These are phyloP conservation scores for Myotis vivesi DNA, from an alignment of 2,797 vertebrate genomes.

Conservation along the genomic window DNA sequence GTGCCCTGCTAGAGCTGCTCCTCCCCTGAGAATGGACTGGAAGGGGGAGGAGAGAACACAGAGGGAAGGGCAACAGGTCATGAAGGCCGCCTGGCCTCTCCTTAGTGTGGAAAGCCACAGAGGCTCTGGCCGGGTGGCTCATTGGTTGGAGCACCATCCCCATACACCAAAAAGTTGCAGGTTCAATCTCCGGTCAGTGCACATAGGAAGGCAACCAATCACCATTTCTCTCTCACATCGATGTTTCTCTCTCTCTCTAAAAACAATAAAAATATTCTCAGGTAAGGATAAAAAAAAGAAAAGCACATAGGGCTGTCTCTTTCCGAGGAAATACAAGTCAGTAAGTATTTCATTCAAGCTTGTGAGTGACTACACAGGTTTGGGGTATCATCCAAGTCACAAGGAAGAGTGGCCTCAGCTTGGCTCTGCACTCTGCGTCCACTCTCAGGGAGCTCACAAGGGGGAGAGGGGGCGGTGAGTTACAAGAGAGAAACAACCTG, in stretches of 20 bases:
- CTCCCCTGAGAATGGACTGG: not conserved
- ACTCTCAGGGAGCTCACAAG: accelerated
- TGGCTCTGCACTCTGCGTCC: not conserved
- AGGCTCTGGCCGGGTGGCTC: not conserved
- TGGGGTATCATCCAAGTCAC: not conserved
- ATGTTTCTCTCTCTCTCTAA: not conserved
- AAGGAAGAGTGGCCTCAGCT: not conserved
- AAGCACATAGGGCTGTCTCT: not conserved
- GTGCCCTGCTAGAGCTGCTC: not conserved
- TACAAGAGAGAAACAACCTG: not conserved
- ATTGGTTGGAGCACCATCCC: not conserved
- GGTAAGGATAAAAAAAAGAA: too few relatives aligned
- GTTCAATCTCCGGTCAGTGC: not conserved
- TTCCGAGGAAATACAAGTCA: not conserved
- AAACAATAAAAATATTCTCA: not conserved
- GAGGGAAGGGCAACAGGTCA: not conserved
- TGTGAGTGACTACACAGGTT: not conserved
- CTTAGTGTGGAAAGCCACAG: not conserved
- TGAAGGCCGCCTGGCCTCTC: not conserved
- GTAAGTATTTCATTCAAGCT: not conserved
- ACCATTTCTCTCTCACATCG: not conserved
- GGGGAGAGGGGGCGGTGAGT: too few relatives aligned
- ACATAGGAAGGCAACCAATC: not conserved
- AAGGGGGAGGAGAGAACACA: accelerated
- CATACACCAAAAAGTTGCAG: not conserved